phyloP scores from a whole-genome alignment of 2,797 vertebrate genomes.

The Rallus crepitans region DNA sequence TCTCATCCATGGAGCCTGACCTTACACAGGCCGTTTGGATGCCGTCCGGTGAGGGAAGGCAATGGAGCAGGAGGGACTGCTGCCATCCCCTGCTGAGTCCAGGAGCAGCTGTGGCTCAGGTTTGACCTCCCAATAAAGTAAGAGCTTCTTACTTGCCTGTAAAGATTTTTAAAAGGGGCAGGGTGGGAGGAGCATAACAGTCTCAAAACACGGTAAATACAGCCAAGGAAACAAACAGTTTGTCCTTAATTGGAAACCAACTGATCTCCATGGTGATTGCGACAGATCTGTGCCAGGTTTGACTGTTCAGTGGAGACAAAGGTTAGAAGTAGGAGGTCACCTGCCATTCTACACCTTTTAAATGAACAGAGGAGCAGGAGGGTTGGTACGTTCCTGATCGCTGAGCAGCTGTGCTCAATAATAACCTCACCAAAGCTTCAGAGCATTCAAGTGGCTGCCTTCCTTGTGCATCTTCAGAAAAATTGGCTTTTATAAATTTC shows the following conservation, averaged over 20 bases:
- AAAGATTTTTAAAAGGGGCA: not conserved
- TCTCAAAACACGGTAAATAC: conserved; percentile 51
- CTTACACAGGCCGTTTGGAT: not conserved
- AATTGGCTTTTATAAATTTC: not conserved
- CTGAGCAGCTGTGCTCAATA: not conserved
- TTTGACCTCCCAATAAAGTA: not conserved
- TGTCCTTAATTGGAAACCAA: conserved; percentile 40
- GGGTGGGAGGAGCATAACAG: conserved; percentile 5
- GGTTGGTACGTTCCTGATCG: not conserved
- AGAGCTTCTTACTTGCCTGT: not conserved
- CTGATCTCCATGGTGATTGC: conserved; percentile 57
- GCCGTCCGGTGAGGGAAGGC: not conserved
- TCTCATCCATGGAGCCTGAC: not conserved
- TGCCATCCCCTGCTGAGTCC: accelerated
- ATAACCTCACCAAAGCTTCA: not conserved
- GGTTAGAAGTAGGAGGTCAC: conserved; percentile 21
- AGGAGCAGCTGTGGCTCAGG: accelerated
- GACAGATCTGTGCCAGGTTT: not conserved
- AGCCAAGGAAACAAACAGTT: conserved; percentile 59
- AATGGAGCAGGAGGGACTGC: not conserved
- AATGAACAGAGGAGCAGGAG: not conserved
- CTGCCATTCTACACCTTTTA: not conserved
- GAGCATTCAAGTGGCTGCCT: not conserved
- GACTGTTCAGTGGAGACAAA: conserved; percentile 8
- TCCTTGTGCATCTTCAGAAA: not conserved